These are phyloP conservation scores for Hyposmocoma kahamanoa DNA, from an alignment of 1,140 invertebrate species.

Conservation along the genomic window DNA sequence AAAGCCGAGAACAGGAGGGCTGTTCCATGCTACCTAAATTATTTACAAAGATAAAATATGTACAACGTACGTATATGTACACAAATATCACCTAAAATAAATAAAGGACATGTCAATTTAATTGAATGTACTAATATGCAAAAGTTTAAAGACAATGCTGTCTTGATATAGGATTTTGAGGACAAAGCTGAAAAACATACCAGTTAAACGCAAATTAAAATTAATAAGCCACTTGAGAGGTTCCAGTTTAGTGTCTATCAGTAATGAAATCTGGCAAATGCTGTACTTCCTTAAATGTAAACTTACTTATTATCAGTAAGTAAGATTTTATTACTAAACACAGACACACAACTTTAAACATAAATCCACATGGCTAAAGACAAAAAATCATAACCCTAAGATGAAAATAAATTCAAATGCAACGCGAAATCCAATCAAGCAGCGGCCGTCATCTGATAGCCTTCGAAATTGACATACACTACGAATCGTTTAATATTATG, in stretches of 20 bases:
- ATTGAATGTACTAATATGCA: constrained; percentile 46
- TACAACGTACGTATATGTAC: constrained; percentile 61
- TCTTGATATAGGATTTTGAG: constrained; percentile 15
- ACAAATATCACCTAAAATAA: constrained; percentile 57
- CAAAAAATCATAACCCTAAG: background rate
- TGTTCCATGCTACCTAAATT: constrained; percentile 42
- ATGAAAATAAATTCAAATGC: background rate
- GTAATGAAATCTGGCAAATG: background rate
- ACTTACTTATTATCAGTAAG: no score
- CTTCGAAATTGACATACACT: constrained; percentile 69
- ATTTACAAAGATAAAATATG: constrained; percentile 62
- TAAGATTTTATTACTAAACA: no score
- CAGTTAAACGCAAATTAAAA: background rate
- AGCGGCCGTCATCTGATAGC: constrained; percentile 51
- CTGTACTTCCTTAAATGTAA: no score
- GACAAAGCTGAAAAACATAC: no score
- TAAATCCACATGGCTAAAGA: no score
- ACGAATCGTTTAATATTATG: constrained; percentile 67
- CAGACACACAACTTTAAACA: background rate
- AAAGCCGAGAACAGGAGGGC: constrained; percentile 31
- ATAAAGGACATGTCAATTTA: constrained; percentile 62
- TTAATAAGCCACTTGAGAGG: background rate
- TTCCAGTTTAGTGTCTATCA: background rate
- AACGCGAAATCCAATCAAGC: constrained; percentile 12
- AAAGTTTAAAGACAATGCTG: constrained; percentile 27